phyloP scores from a whole-genome alignment of 1,140 invertebrate species.

The Caligus rogercresseyi region DNA sequence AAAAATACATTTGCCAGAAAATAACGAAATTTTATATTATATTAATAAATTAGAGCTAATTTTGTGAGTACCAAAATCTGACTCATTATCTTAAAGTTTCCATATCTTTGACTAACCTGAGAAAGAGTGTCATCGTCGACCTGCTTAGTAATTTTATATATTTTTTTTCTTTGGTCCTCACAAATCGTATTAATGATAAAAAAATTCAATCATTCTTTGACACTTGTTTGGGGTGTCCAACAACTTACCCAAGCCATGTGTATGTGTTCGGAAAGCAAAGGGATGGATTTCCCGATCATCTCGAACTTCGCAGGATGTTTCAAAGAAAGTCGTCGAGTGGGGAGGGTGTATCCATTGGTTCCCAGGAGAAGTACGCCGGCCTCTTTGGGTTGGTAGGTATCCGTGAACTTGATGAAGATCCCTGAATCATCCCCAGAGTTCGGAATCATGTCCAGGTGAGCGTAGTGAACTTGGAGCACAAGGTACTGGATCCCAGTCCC shows the following conservation, averaged over 20 bases:
- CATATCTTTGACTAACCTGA: no score
- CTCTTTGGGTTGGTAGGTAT: conserved; percentile 46
- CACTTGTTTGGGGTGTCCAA: neutral
- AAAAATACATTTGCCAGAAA: no score
- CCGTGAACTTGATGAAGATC: conserved; percentile 55
- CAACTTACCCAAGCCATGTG: conserved; percentile 56
- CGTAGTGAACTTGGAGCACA: conserved; percentile 82
- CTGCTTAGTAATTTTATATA: no score
- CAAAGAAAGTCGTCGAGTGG: conserved; percentile 56
- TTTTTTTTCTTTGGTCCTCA: neutral
- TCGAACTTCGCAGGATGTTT: conserved; percentile 57
- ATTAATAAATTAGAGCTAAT: no score
- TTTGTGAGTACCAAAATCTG: no score
- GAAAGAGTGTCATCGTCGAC: no score
- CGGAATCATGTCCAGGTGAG: conserved; percentile 26
- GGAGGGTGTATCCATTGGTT: conserved; percentile 56
- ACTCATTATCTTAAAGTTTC: no score
- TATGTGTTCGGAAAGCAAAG: conserved; percentile 86
- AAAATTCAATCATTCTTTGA: neutral
- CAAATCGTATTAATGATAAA: neutral
- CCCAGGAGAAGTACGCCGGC: conserved; percentile 73
- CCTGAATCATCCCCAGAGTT: conserved; percentile 50
- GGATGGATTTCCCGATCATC: conserved; percentile 73
- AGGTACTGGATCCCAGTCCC: conserved; percentile 34
- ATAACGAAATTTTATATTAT: no score